phyloP scores from a whole-genome alignment of 2,113 vertebrate species.

The Tragelaphus imberbis region DNA sequence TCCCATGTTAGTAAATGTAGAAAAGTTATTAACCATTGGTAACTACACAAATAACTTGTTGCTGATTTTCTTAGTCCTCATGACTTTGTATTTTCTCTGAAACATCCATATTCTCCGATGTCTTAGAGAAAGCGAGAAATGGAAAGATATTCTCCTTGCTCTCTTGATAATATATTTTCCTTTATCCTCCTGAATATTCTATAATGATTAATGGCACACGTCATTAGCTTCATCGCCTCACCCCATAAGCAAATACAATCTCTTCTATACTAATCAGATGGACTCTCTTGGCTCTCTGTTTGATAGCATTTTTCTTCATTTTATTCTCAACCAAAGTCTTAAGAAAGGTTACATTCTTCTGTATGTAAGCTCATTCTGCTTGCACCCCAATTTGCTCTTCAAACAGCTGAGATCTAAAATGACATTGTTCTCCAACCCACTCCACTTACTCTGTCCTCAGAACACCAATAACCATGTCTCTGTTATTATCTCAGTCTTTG shows the following conservation, averaged over 20 bases:
- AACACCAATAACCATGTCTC: background rate
- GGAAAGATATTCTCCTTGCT: background rate
- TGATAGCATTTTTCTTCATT: background rate
- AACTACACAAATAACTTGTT: background rate
- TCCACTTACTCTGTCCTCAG: background rate
- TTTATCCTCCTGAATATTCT: background rate
- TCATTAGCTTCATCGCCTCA: background rate
- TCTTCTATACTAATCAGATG: background rate
- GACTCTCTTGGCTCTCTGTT: background rate
- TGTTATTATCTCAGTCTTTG: background rate
- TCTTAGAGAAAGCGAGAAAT: background rate
- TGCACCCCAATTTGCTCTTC: background rate
- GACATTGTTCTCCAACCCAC: background rate
- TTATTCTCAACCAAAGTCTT: background rate
- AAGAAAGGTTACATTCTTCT: background rate
- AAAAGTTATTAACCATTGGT: background rate
- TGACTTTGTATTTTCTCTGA: background rate
- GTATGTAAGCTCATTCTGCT: background rate
- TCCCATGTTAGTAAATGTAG: background rate
- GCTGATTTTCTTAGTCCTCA: background rate
- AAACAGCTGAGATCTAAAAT: background rate
- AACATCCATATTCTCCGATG: background rate
- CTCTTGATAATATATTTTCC: background rate
- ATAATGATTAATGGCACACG: background rate
- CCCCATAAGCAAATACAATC: background rate